phyloP scores from a whole-genome alignment of 2,113 vertebrate genomes.

The Elaphurus davidianus region DNA sequence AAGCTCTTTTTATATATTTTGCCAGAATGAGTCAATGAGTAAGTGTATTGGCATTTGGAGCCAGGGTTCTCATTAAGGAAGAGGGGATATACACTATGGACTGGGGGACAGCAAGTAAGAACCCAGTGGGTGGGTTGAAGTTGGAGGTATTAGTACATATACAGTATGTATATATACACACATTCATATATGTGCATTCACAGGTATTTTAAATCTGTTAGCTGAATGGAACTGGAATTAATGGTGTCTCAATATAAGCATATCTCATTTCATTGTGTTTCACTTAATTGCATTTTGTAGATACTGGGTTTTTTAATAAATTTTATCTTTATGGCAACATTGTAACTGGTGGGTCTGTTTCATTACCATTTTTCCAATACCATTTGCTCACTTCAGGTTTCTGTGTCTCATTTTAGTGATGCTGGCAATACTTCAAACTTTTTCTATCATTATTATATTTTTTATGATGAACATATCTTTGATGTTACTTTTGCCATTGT shows the following conservation, averaged over 20 bases:
- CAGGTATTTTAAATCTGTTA: neutral
- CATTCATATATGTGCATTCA: neutral
- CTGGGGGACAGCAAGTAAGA: neutral
- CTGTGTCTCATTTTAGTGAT: neutral
- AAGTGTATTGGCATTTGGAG: neutral
- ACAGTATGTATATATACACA: rapidly evolving
- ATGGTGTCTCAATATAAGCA: neutral
- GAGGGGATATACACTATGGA: rapidly evolving
- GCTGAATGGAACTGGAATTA: neutral
- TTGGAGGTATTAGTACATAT: neutral
- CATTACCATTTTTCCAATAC: neutral
- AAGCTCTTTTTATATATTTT: neutral
- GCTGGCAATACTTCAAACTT: neutral
- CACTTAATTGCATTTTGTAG: neutral
- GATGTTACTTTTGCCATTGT: neutral
- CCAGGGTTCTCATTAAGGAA: neutral
- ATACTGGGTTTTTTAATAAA: neutral
- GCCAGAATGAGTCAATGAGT: neutral
- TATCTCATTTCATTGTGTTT: neutral
- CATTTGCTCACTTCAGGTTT: neutral
- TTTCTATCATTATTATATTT: neutral
- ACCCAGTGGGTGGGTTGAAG: neutral
- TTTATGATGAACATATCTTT: neutral
- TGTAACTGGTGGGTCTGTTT: neutral
- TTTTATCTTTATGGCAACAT: neutral